Base-by-base conservation (phyloP, 2,888 invertebrate species). In the Bedellia somnulentella region DNA sequence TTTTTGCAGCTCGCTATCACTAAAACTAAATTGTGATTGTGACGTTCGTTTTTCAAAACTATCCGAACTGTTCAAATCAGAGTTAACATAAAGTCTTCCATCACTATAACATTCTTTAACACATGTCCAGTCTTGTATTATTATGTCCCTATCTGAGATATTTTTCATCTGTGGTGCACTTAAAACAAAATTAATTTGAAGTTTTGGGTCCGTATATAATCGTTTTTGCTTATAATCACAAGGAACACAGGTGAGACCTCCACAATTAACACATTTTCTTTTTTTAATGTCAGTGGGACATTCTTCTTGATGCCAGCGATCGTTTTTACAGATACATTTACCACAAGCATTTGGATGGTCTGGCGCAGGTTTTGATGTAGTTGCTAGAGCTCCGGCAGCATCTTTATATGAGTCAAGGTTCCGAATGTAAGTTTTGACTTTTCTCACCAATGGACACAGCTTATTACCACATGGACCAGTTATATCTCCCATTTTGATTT, bases 401-500 rank as follows among this genome's bases (percentile, higher is more conserved):
- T 50, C 40, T 37, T 61, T 70, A 31, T 75, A 75, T 4, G 49
- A 44, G 2, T 68, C 61, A 24, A 73, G 39, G 34, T 57, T 57
- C 40, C 75, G 53, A 28, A 75, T 59, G 34, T 73, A 75, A 6
- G 43, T 54, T 42, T 45, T 66, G 2, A 75, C 62, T 49, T 66
- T 75, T 39, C 70, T 68, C 21, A 73, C 71, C 37, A 75, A 44
- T 22, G 55, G 44, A 42, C 75, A 75, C 30, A 63, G 71, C 14
- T 51, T 32, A 42, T 75, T 75, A 27, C 75, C 75, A 44, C 75
- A 75, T 2, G 75, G 73, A 3, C 75, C 75, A 23, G 45, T 52
- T 18, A 75, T 75, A 37, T 75, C 73, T 32, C 75, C 73, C 71
- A 75, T 75, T 40, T 57, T 57, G 29, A 75, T 60, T 37, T 67